These are phyloP conservation scores for Cliona cf. orientalis DNA, from an alignment of 37 sponge, comb jelly and placozoan genomes.

Conservation along the genomic window DNA sequence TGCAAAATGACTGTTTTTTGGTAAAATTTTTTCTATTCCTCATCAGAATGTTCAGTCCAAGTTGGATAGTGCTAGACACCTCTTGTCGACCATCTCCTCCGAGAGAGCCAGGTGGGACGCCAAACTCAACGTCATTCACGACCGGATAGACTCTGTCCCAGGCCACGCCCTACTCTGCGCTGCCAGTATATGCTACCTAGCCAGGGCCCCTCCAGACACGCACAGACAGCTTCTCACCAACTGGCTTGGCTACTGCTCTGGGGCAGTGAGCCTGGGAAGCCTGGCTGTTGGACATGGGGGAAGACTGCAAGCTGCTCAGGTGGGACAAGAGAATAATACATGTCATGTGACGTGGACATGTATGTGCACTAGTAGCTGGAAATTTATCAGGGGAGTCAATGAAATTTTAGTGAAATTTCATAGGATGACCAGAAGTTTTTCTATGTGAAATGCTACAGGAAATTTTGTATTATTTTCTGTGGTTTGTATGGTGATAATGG, in stretches of 20 bases:
- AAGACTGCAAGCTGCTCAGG: constrained; percentile 7
- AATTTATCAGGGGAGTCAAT: not conserved
- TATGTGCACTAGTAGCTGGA: not conserved
- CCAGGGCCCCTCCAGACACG: constrained; percentile 24
- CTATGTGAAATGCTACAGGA: no score
- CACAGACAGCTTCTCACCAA: constrained; percentile 40
- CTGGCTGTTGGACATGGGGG: not conserved
- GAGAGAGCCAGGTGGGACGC: constrained; percentile 49
- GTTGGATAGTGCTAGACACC: constrained; percentile 2
- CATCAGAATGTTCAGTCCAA: constrained; percentile 20
- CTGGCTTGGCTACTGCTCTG: constrained; percentile 71
- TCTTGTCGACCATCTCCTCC: constrained; percentile 28
- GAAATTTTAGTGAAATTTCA: no score
- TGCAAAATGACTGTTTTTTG: not conserved
- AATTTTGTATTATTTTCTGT: no score
- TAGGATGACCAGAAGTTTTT: no score
- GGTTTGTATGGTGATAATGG: no score
- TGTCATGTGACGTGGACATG: not conserved
- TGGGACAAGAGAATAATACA: not conserved
- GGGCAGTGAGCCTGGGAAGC: constrained; percentile 35
- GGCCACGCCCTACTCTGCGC: constrained; percentile 60
- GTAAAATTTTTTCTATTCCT: not conserved
- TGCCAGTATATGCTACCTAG: constrained; percentile 45
- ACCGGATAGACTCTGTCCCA: constrained; percentile 32
- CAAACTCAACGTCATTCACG: not conserved